Evolutionary conservation across 2,888 invertebrate species (phyloP).

Genomic region (Drosophila prostipennis): DNA sequence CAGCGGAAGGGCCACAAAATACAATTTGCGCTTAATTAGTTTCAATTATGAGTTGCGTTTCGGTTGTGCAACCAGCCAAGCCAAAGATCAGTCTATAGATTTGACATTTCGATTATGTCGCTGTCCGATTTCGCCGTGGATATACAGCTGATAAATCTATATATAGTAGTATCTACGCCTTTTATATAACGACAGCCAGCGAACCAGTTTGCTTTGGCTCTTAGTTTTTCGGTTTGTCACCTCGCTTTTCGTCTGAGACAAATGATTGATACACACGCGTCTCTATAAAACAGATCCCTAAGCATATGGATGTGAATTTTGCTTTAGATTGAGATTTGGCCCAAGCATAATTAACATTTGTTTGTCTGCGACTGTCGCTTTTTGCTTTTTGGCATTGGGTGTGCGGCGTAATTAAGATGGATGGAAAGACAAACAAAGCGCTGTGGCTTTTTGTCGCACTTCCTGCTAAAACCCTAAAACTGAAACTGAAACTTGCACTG

Average conservation of each 20-base stretch:
- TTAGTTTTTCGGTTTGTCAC: conserved; percentile 48
- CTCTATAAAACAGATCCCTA: neutral
- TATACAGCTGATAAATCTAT: conserved; percentile 32
- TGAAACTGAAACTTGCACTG: conserved; percentile 14
- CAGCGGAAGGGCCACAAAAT: conserved; percentile 61
- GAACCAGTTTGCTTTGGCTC: conserved; percentile 48
- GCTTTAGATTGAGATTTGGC: conserved; percentile 6
- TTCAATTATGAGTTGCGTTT: conserved; percentile 57
- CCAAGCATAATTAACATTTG: conserved; percentile 57
- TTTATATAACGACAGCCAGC: conserved; percentile 35
- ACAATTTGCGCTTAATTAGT: conserved; percentile 64
- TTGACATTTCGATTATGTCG: conserved; percentile 43
- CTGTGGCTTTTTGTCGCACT: conserved; percentile 54
- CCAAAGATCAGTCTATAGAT: conserved; percentile 38
- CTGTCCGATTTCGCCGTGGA: conserved; percentile 24
- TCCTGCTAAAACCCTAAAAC: conserved; percentile 51
- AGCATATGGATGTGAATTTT: conserved; percentile 25
- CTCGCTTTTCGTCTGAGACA: conserved; percentile 51
- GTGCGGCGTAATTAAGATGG: conserved; percentile 36
- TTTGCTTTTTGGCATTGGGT: conserved; percentile 34
- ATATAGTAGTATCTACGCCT: conserved; percentile 25
- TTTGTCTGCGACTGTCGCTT: conserved; percentile 23
- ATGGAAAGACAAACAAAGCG: conserved; percentile 52
- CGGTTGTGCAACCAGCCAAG: conserved; percentile 32
- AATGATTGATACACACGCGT: conserved; percentile 64